Conservation (phyloP, 1,140 invertebrate genomes). For the Gonioctena quinquepunctata region DNA sequence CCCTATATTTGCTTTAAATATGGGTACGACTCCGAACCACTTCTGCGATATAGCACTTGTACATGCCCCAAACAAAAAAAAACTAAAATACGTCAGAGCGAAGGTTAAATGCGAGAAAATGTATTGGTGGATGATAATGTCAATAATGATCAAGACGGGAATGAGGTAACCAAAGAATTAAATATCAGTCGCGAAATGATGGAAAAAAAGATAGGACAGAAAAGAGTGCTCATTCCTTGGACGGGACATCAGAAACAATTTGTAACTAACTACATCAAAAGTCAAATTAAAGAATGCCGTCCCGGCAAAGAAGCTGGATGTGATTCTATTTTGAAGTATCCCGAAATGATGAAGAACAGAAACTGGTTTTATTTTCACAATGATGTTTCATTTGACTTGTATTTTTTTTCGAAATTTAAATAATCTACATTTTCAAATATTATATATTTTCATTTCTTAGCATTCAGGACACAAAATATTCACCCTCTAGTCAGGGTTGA, state of each 20-base stretch:
- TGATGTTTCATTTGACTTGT: too few species aligned
- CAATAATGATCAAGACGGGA: not conserved
- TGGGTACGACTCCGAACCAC: slow-evolving; percentile 32
- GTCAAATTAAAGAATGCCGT: slow-evolving; percentile 35
- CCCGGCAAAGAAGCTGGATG: slow-evolving; percentile 28
- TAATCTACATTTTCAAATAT: too few species aligned
- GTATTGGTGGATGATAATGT: not conserved
- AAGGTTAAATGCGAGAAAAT: slow-evolving; percentile 33
- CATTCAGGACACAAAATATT: too few species aligned
- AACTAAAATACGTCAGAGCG: slow-evolving; percentile 39
- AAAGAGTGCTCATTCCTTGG: slow-evolving; percentile 1
- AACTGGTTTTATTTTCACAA: too few species aligned
- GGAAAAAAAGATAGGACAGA: not conserved
- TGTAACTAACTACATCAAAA: slow-evolving; percentile 23
- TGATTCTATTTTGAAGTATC: slow-evolving; percentile 8
- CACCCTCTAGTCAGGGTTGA: too few species aligned
- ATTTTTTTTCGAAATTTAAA: too few species aligned
- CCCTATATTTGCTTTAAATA: slow-evolving; percentile 31
- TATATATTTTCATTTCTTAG: too few species aligned
- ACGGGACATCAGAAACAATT: not conserved
- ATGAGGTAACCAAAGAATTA: not conserved
- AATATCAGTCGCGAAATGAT: not conserved
- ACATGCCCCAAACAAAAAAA: slow-evolving; percentile 22
- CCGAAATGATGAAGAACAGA: slow-evolving; percentile 20
- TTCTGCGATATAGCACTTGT: slow-evolving; percentile 30